Base-by-base conservation (phyloP, 2,888 invertebrate species). In the Phymatocera aterrima region DNA sequence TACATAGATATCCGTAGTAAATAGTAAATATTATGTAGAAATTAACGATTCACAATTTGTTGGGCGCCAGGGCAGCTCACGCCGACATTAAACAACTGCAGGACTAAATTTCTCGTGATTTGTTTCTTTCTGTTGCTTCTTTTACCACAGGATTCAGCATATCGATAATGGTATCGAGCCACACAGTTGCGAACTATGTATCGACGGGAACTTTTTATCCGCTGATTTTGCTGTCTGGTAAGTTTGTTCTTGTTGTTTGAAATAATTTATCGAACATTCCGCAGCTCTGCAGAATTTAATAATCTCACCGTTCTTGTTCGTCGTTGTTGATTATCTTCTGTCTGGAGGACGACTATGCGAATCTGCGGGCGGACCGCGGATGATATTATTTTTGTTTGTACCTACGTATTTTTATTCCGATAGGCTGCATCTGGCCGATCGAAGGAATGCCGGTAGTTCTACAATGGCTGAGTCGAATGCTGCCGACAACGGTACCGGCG, bases 181-280 rank as follows among this genome's bases (percentile, higher is more conserved):
- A 97, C 84, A 94, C 94, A 0, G 93, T 95, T 85, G 95, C 97
- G 0, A 96, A 97, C 92, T 97, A 97, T 88, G 93, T 96, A 12
- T 94, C 97, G 0, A 94, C 97, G 0, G 98, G 98, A 15, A 96
- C 96, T 81, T 97, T 98, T 88, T 98, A 97, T 87, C 97, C 98
- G 0, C 95, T 97, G 92, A 94, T 98, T 81, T 91, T 98, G 81
- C 91, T 97, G 5, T 96, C 97, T 88, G 97, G 97, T 97, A 90
- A 92, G 94, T 91, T 1, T 64, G 28, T 64, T 10, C 54, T 18
- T 6, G 34, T 78, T 10, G 60, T 46, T 51, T 24, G 21, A 72
- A 28, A 18, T 72, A 48, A 48, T 48, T 12, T n/a, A 48, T n/a
- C 48, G 48, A n/a, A n/a, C n/a, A n/a, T n/a, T n/a, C n/a, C n/a